Conservation (phyloP, 2,113 vertebrate species). For the Pangasianodon hypophthalmus region DNA sequence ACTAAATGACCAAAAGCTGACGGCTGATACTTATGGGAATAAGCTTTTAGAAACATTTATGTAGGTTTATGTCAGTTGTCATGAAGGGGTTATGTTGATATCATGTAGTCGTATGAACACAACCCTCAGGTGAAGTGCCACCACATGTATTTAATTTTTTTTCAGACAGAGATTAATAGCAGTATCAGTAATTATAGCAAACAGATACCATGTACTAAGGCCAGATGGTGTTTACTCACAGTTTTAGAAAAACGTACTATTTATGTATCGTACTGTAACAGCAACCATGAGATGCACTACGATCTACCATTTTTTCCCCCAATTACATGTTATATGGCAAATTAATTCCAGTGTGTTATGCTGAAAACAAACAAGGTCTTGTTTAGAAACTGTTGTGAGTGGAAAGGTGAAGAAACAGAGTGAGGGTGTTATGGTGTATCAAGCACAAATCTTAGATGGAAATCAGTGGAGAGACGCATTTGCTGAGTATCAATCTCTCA, state of each 20-base stretch:
- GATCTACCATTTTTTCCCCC: background rate
- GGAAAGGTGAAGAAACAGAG: slow-evolving; percentile 23
- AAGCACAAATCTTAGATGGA: slow-evolving; percentile 11
- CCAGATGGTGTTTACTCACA: background rate
- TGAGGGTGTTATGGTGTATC: background rate
- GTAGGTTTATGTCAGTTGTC: background rate
- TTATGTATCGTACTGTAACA: slow-evolving; percentile 6
- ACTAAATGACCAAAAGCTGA: background rate
- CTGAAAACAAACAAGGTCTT: background rate
- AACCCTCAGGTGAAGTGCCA: background rate
- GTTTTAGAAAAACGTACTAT: background rate
- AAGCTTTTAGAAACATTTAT: background rate
- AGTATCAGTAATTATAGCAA: slow-evolving; percentile 11
- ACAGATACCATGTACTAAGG: background rate
- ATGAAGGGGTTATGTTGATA: background rate
- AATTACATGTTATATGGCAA: background rate
- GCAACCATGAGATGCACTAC: background rate
- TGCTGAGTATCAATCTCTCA: slow-evolving; percentile 57
- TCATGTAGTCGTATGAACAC: background rate
- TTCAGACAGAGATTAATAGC: background rate
- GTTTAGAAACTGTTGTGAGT: background rate
- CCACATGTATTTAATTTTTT: background rate
- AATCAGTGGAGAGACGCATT: slow-evolving; percentile 41
- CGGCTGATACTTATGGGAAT: background rate
- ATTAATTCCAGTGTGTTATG: background rate